Evolutionary conservation across 2,797 vertebrate genomes (phyloP), one percentile per base, ranked within the genome.

Genomic region (Caiman crocodilus): DNA sequence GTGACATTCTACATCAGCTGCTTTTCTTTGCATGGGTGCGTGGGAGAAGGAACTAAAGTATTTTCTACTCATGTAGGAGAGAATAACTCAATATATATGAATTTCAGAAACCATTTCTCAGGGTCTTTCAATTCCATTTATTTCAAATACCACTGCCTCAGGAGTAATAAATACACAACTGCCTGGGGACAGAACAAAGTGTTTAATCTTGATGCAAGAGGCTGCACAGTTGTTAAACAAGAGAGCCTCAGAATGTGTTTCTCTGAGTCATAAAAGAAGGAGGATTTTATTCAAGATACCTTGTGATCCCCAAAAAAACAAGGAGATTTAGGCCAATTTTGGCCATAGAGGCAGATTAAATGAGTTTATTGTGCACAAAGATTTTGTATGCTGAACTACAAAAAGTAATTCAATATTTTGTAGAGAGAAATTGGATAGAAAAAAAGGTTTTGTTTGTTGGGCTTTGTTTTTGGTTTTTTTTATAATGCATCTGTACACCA

Each of bases 141-240:
- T 97, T 97, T 97, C 97, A 96, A 97, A 97, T 97, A 96, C 82
- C 79, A 91, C 81, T 95, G 93, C 93, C 96, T 96, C 87, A 5
- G 94, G 96, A 96, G 95, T 94, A 97, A 98, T 98, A 97, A 97
- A 96, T 97, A 96, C 91, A 95, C 86, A 97, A 93, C 90, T 95
- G 94, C 86, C 96, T 96, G 59, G 94, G 96, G 97, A 97, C 87
- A 96, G 95, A 97, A 96, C 95, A 97, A 95, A 96, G 92, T 96
- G 96, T 95, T 98, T 98, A 97, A 98, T 97, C 96, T 97, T 92
- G 87, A 98, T 96, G 96, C 89, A 95, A 97, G 96, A 96, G 94
- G 90, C 96, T 97, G 94, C 97, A 96, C 94, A 95, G 93, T 95
- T 97, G 96, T 98, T 98, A 97, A 97, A 95, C 93, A 97, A 92